Conservation (phyloP, 2,888 invertebrate species). For the Spodoptera littoralis region DNA sequence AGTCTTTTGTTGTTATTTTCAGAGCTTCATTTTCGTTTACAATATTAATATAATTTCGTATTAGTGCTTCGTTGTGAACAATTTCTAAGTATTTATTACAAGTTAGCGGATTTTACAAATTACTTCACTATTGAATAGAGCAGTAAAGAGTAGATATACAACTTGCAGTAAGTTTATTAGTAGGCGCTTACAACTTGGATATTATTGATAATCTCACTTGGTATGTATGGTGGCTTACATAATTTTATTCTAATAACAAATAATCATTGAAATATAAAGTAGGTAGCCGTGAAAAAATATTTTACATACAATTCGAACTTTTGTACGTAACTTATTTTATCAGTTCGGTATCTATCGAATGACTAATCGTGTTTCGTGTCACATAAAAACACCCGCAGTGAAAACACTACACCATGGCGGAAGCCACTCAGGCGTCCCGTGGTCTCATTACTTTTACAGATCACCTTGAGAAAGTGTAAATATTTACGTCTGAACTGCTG, state of each 20-base stretch:
- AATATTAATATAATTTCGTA: slow-evolving; percentile 57
- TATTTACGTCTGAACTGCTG: slow-evolving; percentile 24
- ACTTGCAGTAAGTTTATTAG: slow-evolving; percentile 45
- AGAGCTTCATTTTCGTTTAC: slow-evolving; percentile 63
- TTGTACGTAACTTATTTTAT: too few relatives aligned
- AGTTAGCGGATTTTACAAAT: slow-evolving; percentile 11
- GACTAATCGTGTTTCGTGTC: too few relatives aligned
- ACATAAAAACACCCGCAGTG: too few relatives aligned
- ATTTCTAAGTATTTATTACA: slow-evolving; percentile 31
- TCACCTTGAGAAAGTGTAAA: slow-evolving; percentile 26
- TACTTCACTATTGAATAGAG: slow-evolving; percentile 18
- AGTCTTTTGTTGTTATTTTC: slow-evolving; percentile 64
- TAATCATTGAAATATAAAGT: too few relatives aligned
- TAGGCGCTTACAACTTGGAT: slow-evolving; percentile 39
- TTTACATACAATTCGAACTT: too few relatives aligned
- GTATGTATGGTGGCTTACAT: slow-evolving; percentile 24
- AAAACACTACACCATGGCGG: background rate
- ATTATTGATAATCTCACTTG: slow-evolving; percentile 8
- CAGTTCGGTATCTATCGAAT: too few relatives aligned
- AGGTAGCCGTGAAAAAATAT: too few relatives aligned
- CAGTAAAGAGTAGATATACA: slow-evolving; percentile 28
- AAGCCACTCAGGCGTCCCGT: slow-evolving; percentile 1
- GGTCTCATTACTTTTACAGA: slow-evolving; percentile 3
- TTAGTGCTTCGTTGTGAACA: slow-evolving; percentile 40
- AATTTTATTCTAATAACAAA: background rate